Percentiles rank a stretch among this genome's conserved stretches.
Evolutionary conservation across 2,113 vertebrate species (phyloP).

Genomic region (Variabilichromis moorii): DNA sequence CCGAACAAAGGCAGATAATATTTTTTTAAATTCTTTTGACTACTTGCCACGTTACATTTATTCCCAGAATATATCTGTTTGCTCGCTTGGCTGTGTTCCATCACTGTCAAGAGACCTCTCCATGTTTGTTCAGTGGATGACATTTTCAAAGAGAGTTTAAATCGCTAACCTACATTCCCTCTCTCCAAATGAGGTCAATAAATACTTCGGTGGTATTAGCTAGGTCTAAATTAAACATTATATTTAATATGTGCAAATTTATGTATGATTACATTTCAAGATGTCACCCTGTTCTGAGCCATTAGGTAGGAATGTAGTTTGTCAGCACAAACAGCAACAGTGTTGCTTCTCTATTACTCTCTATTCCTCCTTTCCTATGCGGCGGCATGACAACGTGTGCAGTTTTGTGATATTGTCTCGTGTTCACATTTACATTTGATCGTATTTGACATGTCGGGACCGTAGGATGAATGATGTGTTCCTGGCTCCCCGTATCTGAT

Average conservation of each 20-base stretch:
- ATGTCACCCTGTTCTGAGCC: not conserved
- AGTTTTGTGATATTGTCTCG: not conserved
- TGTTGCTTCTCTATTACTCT: not conserved
- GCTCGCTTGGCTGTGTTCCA: not conserved
- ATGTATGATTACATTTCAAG: not conserved
- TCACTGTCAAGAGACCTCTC: not conserved
- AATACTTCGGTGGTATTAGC: not conserved
- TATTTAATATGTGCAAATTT: not conserved
- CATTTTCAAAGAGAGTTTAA: conserved; percentile 20
- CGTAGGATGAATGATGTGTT: conserved; percentile 28
- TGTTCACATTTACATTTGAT: conserved; percentile 5
- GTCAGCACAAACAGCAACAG: not conserved
- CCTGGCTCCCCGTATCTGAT: conserved; percentile 14
- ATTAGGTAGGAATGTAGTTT: not conserved
- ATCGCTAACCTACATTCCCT: not conserved
- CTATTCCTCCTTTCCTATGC: not conserved
- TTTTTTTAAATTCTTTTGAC: not conserved
- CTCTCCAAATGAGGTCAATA: not conserved
- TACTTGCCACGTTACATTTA: not conserved
- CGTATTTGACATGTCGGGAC: conserved; percentile 14
- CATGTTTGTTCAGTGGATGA: conserved; percentile 10
- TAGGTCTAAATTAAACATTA: not conserved
- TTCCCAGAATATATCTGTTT: not conserved
- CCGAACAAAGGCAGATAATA: not conserved
- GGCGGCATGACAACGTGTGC: not conserved